Evolutionary conservation across 2,797 vertebrate genomes (phyloP).

Genomic region (Helarctos malayanus): DNA sequence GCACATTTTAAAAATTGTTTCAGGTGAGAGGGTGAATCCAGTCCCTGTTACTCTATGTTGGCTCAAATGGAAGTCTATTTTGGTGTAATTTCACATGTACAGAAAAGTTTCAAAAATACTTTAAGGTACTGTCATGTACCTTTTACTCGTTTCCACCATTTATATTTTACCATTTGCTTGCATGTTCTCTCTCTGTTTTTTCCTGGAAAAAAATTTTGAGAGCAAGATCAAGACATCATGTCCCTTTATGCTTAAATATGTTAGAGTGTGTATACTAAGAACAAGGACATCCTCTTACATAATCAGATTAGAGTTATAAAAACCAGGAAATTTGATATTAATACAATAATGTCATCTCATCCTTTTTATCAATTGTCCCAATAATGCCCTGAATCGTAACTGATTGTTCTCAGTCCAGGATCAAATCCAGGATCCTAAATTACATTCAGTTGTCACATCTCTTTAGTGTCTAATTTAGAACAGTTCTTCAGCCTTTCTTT

Average conservation of each 20-base stretch:
- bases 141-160: constrained; percentile 33
- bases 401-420: constrained; percentile 56
- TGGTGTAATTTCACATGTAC: neutral
- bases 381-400: constrained; percentile 12
- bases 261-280: constrained; percentile 13
- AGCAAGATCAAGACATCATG: neutral
- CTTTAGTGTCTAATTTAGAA: constrained; percentile 69
- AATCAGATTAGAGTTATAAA: constrained; percentile 62
- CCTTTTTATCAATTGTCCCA: constrained; percentile 61
- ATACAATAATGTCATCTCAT: constrained; percentile 56
- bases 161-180: neutral
- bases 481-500: constrained; percentile 56
- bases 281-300: constrained; percentile 7
- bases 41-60: neutral
- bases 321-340: constrained; percentile 64
- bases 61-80: neutral
- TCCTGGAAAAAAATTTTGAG: neutral
- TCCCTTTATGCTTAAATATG: neutral
- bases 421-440: constrained; percentile 36
- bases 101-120: constrained; percentile 27
- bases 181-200: neutral
- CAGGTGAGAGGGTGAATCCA: neutral
- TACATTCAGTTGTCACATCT: constrained; percentile 61
- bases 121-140: neutral
- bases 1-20: neutral